Evolutionary conservation across 2,888 invertebrate genomes (phyloP).

Genomic region (Steromphala cineraria): DNA sequence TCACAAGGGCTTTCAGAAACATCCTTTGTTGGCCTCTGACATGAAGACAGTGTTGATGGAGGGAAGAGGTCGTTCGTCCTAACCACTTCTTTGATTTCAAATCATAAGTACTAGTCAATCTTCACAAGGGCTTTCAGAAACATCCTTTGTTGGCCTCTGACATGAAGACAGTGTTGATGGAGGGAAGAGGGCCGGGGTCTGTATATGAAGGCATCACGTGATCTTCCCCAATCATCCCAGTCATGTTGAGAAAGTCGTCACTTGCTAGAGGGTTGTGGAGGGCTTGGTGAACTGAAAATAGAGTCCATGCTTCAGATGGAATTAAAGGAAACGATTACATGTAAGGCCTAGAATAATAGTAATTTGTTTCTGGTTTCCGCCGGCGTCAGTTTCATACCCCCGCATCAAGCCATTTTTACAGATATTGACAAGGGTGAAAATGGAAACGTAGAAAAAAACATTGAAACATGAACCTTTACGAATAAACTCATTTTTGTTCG

Average conservation of each 20-base stretch:
- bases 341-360: too few species aligned
- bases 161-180: constrained; percentile 66
- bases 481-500: too few species aligned
- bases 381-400: too few species aligned
- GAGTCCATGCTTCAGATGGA: too few species aligned
- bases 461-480: too few species aligned
- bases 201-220: constrained; percentile 58
- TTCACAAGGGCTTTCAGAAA: not conserved
- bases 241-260: constrained; percentile 64
- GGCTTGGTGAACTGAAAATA: constrained; percentile 40
- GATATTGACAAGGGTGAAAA: too few species aligned
- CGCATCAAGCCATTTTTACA: too few species aligned
- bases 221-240: constrained; percentile 59
- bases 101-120: too few species aligned
- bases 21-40: constrained; percentile 35
- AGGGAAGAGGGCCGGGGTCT: constrained; percentile 63
- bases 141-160: constrained; percentile 33
- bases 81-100: too few species aligned
- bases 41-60: constrained; percentile 67
- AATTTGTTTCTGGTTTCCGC: too few species aligned
- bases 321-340: too few species aligned
- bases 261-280: constrained; percentile 45
- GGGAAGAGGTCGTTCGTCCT: constrained; percentile 45
- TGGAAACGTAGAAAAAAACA: too few species aligned
- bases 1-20: not conserved